These are phyloP conservation scores for Myotis lucifugus DNA, from an alignment of 2,113 vertebrate species.

Conservation along the genomic window DNA sequence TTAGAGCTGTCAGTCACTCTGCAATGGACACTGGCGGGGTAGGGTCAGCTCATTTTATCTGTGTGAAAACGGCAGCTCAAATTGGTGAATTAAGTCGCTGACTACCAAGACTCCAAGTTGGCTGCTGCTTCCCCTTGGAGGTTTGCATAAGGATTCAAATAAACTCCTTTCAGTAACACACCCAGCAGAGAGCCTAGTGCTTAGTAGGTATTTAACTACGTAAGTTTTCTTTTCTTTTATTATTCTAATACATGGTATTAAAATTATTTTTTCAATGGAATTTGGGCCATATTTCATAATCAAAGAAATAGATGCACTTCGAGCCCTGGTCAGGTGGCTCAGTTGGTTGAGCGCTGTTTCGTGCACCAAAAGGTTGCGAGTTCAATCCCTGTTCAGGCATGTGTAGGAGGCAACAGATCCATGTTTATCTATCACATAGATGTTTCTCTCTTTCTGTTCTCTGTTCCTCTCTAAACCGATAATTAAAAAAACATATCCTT, in stretches of 20 bases:
- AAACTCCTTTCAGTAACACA: neutral
- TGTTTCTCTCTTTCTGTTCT: no score
- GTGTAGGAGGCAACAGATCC: neutral
- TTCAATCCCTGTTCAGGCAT: neutral
- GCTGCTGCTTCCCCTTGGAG: neutral
- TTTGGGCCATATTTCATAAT: neutral
- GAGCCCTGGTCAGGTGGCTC: neutral
- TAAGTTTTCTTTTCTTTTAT: neutral
- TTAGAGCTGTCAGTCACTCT: neutral
- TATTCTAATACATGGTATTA: neutral
- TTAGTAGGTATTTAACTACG: neutral
- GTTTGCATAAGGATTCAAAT: neutral
- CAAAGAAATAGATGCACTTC: neutral
- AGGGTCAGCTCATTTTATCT: neutral
- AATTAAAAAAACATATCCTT: neutral
- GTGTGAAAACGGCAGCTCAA: neutral
- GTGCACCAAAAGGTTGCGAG: neutral
- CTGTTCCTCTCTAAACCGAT: neutral
- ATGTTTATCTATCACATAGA: neutral
- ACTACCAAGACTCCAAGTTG: neutral
- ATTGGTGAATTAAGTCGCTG: neutral
- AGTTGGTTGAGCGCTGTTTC: neutral
- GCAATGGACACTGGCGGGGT: neutral
- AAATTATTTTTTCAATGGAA: neutral
- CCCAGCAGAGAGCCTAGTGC: neutral